Conservation (phyloP, 2,797 vertebrate species). For the Schizothorax lantsangensis region DNA sequence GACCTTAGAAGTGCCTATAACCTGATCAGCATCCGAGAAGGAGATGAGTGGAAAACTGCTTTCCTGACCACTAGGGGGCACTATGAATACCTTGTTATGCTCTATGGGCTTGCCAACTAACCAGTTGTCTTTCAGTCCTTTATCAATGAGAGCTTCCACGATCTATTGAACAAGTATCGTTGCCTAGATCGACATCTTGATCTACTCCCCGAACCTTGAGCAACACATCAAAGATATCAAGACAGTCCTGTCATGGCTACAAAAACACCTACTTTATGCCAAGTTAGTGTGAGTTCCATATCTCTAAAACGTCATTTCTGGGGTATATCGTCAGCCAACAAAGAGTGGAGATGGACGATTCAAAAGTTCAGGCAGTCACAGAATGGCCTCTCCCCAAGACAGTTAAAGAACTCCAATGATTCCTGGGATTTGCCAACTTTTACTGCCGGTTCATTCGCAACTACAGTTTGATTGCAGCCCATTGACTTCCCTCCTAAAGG, state of each 20-base stretch:
- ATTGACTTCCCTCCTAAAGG: too few relatives aligned
- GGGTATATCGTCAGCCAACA: not conserved
- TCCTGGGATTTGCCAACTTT: not conserved
- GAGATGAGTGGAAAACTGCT: not conserved
- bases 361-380: not conserved
- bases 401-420: not conserved
- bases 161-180: not conserved
- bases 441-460: not conserved
- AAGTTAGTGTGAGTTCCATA: not conserved
- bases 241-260: not conserved
- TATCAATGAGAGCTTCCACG: not conserved
- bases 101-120: not conserved
- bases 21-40: not conserved
- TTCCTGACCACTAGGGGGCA: not conserved
- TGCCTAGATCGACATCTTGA: not conserved
- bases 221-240: not conserved
- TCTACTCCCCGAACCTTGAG: not conserved
- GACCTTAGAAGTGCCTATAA: not conserved
- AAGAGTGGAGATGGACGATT: not conserved
- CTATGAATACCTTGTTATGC: not conserved
- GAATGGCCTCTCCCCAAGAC: not conserved
- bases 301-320: not conserved
- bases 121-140: not conserved
- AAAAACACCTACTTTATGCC: not conserved
- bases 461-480: not conserved